A percentile compares a stretch with the other conserved stretches of the same genome.
These are phyloP conservation scores for Platyscapa corneri DNA, from an alignment of 1,140 invertebrate species.

Conservation along the genomic window DNA sequence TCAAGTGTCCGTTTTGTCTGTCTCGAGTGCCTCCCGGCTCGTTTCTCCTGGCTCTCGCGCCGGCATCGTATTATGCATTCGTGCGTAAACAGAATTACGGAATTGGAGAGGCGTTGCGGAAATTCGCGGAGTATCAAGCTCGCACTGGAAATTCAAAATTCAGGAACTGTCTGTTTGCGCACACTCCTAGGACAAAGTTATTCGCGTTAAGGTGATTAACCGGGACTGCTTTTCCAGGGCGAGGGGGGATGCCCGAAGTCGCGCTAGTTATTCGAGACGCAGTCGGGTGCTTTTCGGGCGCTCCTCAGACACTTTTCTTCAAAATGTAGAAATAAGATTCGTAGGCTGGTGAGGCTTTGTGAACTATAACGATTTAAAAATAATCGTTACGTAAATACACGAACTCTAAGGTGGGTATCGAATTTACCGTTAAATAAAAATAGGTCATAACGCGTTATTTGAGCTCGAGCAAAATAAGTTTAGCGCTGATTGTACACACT, in stretches of 20 bases:
- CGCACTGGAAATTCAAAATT: conserved; percentile 19
- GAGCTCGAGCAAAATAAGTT: too few relatives aligned
- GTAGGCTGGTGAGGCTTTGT: background rate
- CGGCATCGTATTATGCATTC: conserved; percentile 23
- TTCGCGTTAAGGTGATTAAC: conserved; percentile 9
- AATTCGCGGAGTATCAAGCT: conserved; percentile 6
- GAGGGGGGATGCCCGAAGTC: background rate
- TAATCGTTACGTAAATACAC: background rate
- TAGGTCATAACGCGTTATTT: background rate
- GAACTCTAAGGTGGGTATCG: background rate
- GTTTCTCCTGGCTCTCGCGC: background rate
- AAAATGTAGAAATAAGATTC: background rate
- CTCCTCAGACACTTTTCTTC: background rate
- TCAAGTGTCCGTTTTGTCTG: conserved; percentile 43
- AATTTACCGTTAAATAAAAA: background rate
- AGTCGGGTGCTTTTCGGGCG: background rate
- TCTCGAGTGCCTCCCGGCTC: background rate
- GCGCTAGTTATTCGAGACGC: background rate
- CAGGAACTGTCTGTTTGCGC: background rate
- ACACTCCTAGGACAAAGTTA: background rate
- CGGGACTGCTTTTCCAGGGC: conserved; percentile 12
- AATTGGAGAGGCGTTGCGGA: conserved; percentile 39
- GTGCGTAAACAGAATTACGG: conserved; percentile 37
- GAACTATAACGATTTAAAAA: background rate
- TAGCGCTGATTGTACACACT: too few relatives aligned